These are phyloP conservation scores for Meda fulgida DNA, from an alignment of 2,797 vertebrate genomes.

Conservation along the genomic window DNA sequence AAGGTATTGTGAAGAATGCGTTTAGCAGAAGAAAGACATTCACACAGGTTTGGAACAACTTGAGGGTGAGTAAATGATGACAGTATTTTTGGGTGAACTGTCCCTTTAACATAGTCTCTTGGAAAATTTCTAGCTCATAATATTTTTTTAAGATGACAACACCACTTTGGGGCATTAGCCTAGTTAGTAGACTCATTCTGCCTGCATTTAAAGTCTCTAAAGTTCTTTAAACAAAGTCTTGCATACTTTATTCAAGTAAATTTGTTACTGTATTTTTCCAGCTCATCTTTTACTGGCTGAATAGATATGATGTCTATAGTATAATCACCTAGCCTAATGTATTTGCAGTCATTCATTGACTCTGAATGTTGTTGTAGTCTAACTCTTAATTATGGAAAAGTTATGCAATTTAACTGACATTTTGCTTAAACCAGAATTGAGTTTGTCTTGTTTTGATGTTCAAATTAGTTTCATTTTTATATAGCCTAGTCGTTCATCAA, in stretches of 20 bases:
- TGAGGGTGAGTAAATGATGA: not conserved
- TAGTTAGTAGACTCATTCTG: constrained; percentile 1
- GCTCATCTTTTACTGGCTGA: not conserved
- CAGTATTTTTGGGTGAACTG: not conserved
- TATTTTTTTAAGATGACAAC: constrained; percentile 50
- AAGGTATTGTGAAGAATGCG: not conserved
- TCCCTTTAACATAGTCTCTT: constrained; percentile 16
- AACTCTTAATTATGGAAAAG: not conserved
- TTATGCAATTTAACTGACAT: not conserved
- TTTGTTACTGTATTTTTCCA: constrained; percentile 1
- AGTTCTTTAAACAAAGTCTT: constrained; percentile 42
- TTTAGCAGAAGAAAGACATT: not conserved
- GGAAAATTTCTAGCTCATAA: constrained; percentile 44
- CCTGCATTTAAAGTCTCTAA: not conserved
- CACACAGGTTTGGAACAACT: not conserved
- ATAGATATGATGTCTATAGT: not conserved
- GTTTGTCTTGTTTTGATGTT: not conserved
- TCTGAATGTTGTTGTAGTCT: not conserved
- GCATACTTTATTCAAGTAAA: constrained; percentile 9
- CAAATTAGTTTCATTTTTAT: not conserved
- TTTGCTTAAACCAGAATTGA: not conserved
- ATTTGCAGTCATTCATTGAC: not conserved
- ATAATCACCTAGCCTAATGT: no score
- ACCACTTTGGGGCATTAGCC: constrained; percentile 31
- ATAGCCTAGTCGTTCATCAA: not conserved